phyloP scores from a whole-genome alignment of 2,113 vertebrate species.

The Sceloporus undulatus region DNA sequence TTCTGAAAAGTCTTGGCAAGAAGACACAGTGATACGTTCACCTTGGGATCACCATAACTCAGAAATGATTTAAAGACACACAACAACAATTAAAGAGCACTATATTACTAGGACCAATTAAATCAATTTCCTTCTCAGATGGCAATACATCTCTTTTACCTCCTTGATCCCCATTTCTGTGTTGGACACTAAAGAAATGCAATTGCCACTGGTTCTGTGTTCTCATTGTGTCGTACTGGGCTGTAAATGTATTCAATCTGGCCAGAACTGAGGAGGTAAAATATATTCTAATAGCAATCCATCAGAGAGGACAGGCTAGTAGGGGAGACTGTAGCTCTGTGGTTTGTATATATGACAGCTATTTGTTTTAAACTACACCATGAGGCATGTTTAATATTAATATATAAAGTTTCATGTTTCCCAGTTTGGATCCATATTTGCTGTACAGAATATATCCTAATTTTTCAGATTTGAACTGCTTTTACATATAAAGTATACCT shows the following conservation, averaged over 20 bases:
- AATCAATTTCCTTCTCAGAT: conserved; percentile 25
- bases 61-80: too few species aligned
- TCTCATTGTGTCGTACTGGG: conserved; percentile 60
- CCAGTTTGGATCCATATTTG: neutral
- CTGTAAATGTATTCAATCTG: conserved; percentile 75
- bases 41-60: too few species aligned
- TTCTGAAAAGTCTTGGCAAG: too few species aligned
- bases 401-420: neutral
- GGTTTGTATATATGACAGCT: conserved; percentile 20
- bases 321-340: conserved; percentile 36
- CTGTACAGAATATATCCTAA: neutral
- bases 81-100: conserved; percentile 10
- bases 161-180: conserved; percentile 21
- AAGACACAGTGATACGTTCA: too few species aligned
- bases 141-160: neutral
- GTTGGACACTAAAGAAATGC: conserved; percentile 65
- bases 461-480: neutral
- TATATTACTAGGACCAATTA: neutral
- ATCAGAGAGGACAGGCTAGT: conserved; percentile 54
- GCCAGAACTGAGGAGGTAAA: conserved; percentile 63
- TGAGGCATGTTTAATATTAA: too few species aligned
- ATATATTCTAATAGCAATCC: conserved; percentile 75
- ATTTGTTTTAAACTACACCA: neutral
- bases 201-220: conserved; percentile 65
- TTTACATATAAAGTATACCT: neutral